Evolutionary conservation across 1,140 invertebrate species (phyloP).

Genomic region (Temnothorax curvispinosus): DNA sequence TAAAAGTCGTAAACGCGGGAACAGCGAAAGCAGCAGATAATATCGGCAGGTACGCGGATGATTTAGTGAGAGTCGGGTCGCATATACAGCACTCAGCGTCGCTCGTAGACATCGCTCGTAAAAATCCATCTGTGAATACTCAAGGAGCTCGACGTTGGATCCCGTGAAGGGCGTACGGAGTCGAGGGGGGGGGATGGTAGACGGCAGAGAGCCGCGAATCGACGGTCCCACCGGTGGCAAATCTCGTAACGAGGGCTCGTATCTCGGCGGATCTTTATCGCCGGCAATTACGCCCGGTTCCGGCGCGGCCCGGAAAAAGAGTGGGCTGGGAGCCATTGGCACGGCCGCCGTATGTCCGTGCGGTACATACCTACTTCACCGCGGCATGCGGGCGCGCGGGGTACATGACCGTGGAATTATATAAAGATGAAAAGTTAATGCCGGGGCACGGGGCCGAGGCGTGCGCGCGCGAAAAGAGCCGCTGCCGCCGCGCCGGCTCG

Average conservation of each 20-base stretch:
- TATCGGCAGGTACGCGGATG: slow-evolving; percentile 61
- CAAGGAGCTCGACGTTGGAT: slow-evolving; percentile 47
- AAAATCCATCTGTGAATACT: slow-evolving; percentile 65
- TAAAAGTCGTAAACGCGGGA: slow-evolving; percentile 11
- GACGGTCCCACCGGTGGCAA: slow-evolving; percentile 74
- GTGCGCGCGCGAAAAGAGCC: slow-evolving; percentile 19
- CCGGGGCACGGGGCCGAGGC: slow-evolving; percentile 41
- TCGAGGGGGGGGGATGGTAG: background rate
- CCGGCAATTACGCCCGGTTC: slow-evolving; percentile 76
- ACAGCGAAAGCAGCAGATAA: slow-evolving; percentile 55
- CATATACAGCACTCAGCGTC: slow-evolving; percentile 45
- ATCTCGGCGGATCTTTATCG: slow-evolving; percentile 78
- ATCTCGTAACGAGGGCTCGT: slow-evolving; percentile 74
- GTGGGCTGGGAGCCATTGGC: slow-evolving; percentile 30
- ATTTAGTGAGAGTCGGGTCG: slow-evolving; percentile 39
- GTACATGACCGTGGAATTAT: slow-evolving; percentile 80
- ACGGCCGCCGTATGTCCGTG: slow-evolving; percentile 59
- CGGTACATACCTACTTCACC: slow-evolving; percentile 27
- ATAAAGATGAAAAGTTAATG: slow-evolving; percentile 86
- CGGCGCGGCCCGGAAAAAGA: slow-evolving; percentile 65
- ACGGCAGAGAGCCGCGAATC: slow-evolving; percentile 32
- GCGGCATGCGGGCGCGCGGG: slow-evolving; percentile 25
- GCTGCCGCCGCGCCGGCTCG: slow-evolving; percentile 60
- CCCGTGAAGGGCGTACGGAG: slow-evolving; percentile 9
- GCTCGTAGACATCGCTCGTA: slow-evolving; percentile 64